Conservation (phyloP, 1,140 invertebrate genomes). For the Drosophila persimilis region DNA sequence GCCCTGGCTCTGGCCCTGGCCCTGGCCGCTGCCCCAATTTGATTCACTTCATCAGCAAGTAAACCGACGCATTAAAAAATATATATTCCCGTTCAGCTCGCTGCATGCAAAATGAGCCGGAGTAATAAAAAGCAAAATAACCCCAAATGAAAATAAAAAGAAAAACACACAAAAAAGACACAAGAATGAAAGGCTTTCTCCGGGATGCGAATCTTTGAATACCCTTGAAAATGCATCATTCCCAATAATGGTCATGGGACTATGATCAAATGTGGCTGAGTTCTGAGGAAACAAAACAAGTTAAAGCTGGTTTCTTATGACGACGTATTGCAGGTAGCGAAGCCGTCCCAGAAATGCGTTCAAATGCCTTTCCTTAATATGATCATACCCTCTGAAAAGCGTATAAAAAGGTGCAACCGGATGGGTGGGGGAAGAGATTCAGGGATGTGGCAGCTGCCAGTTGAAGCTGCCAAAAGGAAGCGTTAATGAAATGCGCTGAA, state of each 20-base stretch:
- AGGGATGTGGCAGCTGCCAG: slow-evolving; percentile 9
- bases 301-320: too few relatives aligned
- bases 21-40: slow-evolving; percentile 49
- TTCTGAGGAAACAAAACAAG: too few relatives aligned
- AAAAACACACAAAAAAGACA: slow-evolving; percentile 34
- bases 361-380: too few relatives aligned
- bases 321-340: too few relatives aligned
- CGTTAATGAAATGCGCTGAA: slow-evolving; percentile 75
- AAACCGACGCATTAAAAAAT: slow-evolving; percentile 78
- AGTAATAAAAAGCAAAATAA: slow-evolving; percentile 63
- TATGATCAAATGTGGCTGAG: too few relatives aligned
- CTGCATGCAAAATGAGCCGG: slow-evolving; percentile 67
- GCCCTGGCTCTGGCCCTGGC: neutral
- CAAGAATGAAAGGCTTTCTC: slow-evolving; percentile 9
- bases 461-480: slow-evolving; percentile 8
- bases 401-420: too few relatives aligned
- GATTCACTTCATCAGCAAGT: slow-evolving; percentile 82
- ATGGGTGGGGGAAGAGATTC: too few relatives aligned
- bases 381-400: too few relatives aligned
- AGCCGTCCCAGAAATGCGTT: too few relatives aligned
- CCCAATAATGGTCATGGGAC: too few relatives aligned
- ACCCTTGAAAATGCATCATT: too few relatives aligned
- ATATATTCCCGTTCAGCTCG: slow-evolving; percentile 55
- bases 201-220: too few relatives aligned
- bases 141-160: slow-evolving; percentile 29